Conservation (phyloP, 2,888 invertebrate species). For the Melanchra persicariae region DNA sequence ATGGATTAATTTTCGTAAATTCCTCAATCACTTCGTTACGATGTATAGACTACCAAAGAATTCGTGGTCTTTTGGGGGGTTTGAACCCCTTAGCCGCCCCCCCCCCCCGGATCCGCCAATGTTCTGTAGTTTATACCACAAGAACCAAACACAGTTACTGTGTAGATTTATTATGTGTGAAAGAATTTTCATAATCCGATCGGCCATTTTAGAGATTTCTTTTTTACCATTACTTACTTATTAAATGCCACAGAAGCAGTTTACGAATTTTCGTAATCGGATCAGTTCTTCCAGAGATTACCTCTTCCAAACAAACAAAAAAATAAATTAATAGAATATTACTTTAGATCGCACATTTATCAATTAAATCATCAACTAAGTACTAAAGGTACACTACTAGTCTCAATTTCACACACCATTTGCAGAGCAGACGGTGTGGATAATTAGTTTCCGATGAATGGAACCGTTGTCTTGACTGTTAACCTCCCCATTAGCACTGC, state of each 20-base stretch:
- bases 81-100: too few relatives aligned
- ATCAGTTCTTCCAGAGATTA: not conserved
- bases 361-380: constrained; percentile 9
- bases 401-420: constrained; percentile 38
- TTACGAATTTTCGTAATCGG: not conserved
- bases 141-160: not conserved
- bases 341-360: not conserved
- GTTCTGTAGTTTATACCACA: not conserved
- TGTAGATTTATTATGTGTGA: not conserved
- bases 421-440: constrained; percentile 10
- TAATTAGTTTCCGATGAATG: constrained; percentile 27
- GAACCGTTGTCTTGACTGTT: constrained; percentile 7
- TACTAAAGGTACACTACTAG: constrained; percentile 2
- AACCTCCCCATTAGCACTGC: constrained; percentile 8
- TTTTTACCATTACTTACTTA: too few relatives aligned
- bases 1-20: too few relatives aligned
- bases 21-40: too few relatives aligned
- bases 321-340: too few relatives aligned
- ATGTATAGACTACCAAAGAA: too few relatives aligned
- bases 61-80: too few relatives aligned
- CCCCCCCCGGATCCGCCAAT: too few relatives aligned
- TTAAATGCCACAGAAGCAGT: too few relatives aligned
- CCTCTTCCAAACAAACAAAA: not conserved
- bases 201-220: not conserved
- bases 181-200: not conserved